Percentiles rank a stretch among this genome's conserved stretches.
Evolutionary conservation across 2,113 vertebrate genomes (phyloP).

Genomic region (Prolemur simus): DNA sequence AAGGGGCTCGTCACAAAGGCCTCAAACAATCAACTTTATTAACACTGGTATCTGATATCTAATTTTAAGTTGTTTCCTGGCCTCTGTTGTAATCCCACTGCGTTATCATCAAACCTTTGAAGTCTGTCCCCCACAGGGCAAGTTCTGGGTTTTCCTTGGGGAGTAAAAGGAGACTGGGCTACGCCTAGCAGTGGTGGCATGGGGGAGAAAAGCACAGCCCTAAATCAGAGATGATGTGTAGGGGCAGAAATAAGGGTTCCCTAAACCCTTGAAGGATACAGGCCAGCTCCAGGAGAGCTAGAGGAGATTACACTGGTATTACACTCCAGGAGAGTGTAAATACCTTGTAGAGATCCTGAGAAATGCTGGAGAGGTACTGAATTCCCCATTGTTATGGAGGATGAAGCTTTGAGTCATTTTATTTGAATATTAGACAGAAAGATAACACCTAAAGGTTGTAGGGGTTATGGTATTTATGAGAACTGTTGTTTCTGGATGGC

Average conservation of each 20-base stretch:
- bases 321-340: neutral
- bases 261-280: neutral
- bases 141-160: neutral
- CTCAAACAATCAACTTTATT: neutral
- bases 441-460: neutral
- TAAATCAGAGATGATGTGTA: neutral
- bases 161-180: neutral
- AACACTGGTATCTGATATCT: neutral
- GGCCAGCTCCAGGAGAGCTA: neutral
- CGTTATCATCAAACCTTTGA: neutral
- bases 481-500: neutral
- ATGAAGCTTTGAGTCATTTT: neutral
- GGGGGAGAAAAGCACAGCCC: neutral
- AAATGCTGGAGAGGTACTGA: neutral
- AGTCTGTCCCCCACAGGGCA: neutral
- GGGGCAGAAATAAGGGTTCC: neutral
- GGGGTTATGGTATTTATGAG: neutral
- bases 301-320: too few species aligned
- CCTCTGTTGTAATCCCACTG: neutral
- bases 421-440: neutral
- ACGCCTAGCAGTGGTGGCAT: neutral
- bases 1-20: neutral
- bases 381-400: neutral
- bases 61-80: neutral
- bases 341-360: neutral